Evolutionary conservation across 2,113 vertebrate species (phyloP), one percentile per base, ranked within the genome.

Genomic region (Hymenochirus boettgeri): DNA sequence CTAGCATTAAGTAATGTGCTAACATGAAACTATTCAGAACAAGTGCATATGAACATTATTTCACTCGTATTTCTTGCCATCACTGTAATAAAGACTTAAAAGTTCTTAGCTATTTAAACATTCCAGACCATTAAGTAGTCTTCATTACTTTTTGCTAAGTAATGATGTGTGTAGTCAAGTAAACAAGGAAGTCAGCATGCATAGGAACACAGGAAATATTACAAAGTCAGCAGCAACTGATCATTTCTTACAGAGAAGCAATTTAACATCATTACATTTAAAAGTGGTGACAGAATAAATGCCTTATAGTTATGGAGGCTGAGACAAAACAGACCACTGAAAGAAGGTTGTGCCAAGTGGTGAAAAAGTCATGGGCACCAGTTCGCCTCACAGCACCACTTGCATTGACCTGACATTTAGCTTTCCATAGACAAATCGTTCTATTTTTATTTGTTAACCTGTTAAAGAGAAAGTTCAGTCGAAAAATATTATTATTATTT

Each of bases 91-190:
- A 42, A 42, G 15, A 42, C 17, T 42, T n/a, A 23, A 9, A 23
- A 48, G 46, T 48, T 48, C 19, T 48, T 21, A 48, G 46, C 19
- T 19, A 48, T 48, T 48, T 48, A 48, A 23, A 48, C 46, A 48
- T 48, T 48, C 18, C 46, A 48, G 46, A 12, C 46, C 46, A 48
- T 48, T 48, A 22, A 48, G 18, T 48, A 48, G 18, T 48, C 5
- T 48, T 42, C n/a, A 48, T 48, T 23, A 48, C 46, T 48, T 48
- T 48, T 22, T 9, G 9, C 46, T 23, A 23, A 48, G 19, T 48
- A 48, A 48, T 22, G 46, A 48, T 48, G 46, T 48, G 46, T 48
- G 46, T 10, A 48, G 18, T 22, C 46, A 48, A 48, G 46, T 48
- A 48, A 48, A 48, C 46, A 48, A 48, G 46, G 46, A 48, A 48